Evolutionary conservation across 2,888 invertebrate species (phyloP), one percentile per base, ranked within the genome.

Genomic region (Agrotis puta): DNA sequence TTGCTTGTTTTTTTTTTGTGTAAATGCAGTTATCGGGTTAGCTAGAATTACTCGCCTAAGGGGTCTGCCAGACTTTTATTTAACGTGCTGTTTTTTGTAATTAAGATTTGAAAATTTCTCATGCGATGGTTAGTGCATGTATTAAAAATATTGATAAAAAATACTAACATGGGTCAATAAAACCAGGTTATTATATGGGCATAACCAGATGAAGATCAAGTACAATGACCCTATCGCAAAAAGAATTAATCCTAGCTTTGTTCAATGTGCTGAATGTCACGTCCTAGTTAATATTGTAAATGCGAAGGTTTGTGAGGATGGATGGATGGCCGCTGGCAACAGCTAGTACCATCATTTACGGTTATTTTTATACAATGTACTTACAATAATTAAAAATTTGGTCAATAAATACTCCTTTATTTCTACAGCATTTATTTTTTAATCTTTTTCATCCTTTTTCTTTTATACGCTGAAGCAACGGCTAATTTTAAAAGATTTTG

Each of bases 11-110:
- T n/a, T n/a, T n/a, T n/a, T 57, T 66, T 66, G 18, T 70, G 14
- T 58, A 64, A 74, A 33, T 70, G 77, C 67, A 70, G 63, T 83
- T 85, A 75, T 81, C 79, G 51, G 24, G 62, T 79, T 76, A 50
- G 70, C 57, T 70, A 66, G 66, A 73, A 78, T 70, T 57, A 22
- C 59, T 68, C 2, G 83, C 85, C 80, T 64, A 61, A 51, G 79
- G 82, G 77, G 27, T 53, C 50, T 22, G n/a, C 20, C 50, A 18
- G 27, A 76, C 64, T 77, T 50, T 56, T 67, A 68, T 53, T 51
- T 33, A 53, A 70, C 63, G 33, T 61, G 47, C 61, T 51, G 27
- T 67, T 68, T 67, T 22, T 24, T 74, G 69, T 75, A 74, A 82
- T 79, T 79, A 81, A 77, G 59, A 70, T 74, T 78, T 69, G 47